Base-by-base conservation (phyloP, 2,888 invertebrate species). In the Cetonia aurata region DNA sequence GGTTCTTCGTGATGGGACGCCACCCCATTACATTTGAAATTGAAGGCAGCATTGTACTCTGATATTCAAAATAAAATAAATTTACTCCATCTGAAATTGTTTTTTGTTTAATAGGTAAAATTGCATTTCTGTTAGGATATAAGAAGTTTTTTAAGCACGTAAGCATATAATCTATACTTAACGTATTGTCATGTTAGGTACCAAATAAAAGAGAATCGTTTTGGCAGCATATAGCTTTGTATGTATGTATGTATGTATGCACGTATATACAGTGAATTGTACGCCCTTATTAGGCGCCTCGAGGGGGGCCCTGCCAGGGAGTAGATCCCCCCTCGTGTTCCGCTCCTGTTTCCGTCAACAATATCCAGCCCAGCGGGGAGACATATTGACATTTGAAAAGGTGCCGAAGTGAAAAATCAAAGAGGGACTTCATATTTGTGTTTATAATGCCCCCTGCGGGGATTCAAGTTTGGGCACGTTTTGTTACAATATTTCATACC, bases 401-500 rank as follows among this genome's bases (percentile, higher is more conserved):
- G 72, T 72, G 72, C 72, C 70, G 72, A 72, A 72, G 70, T 72
- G 72, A 70, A 72, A 72, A 72, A 72, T 72, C 72, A 70, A 69
- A 72, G 69, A 69, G 72, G 72, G 70, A 65, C 72, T 67, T 70
- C 72, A 69, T 83, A 82, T 83, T 81, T 83, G 83, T 84, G 83
- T 84, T 84, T 84, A 83, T 80, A 80, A 80, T 80, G 79, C 80
- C 80, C 78, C 83, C 83, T 75, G 78, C 72, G 76, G 80, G 70
- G 81, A 77, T 78, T 83, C 81, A 81, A 83, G 83, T 83, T 81
- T 81, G 79, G 81, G 77, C 82, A 81, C 82, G 82, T 81, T 83
- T 82, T 83, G 82, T 82, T 81, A 80, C 81, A 77, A 77, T 81
- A 79, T 81, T 81, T 80, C 77, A 76, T 76, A 75, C 76, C 74